Evolutionary conservation across 1,140 invertebrate species (phyloP).

Genomic region (Bathynomus jamesi): DNA sequence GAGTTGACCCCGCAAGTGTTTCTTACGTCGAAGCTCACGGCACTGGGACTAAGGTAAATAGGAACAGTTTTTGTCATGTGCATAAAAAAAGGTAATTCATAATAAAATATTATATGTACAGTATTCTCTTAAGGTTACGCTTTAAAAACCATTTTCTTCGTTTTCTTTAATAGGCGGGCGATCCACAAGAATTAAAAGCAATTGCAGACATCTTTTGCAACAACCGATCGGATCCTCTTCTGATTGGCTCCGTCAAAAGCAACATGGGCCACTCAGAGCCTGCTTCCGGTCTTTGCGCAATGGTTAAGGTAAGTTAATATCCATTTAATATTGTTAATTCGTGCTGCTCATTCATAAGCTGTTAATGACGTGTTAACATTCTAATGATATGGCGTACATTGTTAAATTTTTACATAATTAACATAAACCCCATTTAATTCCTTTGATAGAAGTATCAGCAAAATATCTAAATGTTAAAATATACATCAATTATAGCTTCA

Average conservation of each 20-base stretch:
- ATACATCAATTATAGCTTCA: no score
- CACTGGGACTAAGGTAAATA: constrained; percentile 67
- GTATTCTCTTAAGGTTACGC: no score
- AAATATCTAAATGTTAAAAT: no score
- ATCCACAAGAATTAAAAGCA: constrained; percentile 91
- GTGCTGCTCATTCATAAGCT: no score
- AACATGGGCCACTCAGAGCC: constrained; percentile 98
- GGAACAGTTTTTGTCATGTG: neutral
- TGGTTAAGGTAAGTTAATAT: constrained; percentile 58
- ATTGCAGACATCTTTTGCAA: constrained; percentile 87
- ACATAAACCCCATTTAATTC: no score
- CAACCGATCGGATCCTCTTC: constrained; percentile 64
- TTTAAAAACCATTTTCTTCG: no score
- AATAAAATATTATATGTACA: neutral
- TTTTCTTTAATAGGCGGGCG: constrained; percentile 63
- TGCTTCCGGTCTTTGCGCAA: constrained; percentile 78
- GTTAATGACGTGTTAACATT: no score
- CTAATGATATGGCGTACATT: no score
- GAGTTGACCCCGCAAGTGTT: constrained; percentile 70
- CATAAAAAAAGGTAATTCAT: neutral
- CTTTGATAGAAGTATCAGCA: no score
- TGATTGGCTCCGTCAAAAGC: constrained; percentile 92
- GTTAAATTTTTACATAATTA: no score
- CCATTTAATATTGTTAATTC: neutral
- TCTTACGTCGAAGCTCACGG: constrained; percentile 91